A percentile compares a stretch with the other conserved stretches of the same genome.
phyloP scores from a whole-genome alignment of 2,888 invertebrate species.

The Chaitophorus viminalis region DNA sequence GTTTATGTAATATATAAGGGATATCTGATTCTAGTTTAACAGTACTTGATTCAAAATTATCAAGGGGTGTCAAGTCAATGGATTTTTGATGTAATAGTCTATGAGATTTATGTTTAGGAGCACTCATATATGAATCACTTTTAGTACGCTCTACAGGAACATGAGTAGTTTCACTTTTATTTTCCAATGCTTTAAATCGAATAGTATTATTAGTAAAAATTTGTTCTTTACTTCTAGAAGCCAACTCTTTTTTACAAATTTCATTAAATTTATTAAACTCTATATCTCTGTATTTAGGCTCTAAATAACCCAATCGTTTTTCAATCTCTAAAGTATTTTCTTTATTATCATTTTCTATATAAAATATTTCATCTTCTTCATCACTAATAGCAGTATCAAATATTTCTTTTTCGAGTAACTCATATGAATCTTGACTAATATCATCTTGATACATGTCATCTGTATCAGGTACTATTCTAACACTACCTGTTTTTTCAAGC shows the following conservation, averaged over 20 bases:
- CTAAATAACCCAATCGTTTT: slow-evolving; percentile 63
- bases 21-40: slow-evolving; percentile 79
- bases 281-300: slow-evolving; percentile 65
- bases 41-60: slow-evolving; percentile 73
- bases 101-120: slow-evolving; percentile 67
- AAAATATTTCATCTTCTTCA: slow-evolving; percentile 80
- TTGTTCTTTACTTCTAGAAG: slow-evolving; percentile 62
- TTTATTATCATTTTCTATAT: slow-evolving; percentile 76
- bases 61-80: slow-evolving; percentile 65
- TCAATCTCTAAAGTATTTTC: slow-evolving; percentile 64
- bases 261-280: slow-evolving; percentile 66
- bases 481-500: slow-evolving; percentile 71
- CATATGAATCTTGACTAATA: slow-evolving; percentile 88
- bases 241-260: slow-evolving; percentile 65
- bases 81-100: slow-evolving; percentile 69
- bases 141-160: slow-evolving; percentile 74
- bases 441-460: slow-evolving; percentile 78
- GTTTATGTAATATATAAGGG: slow-evolving; percentile 84
- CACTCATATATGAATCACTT: slow-evolving; percentile 82
- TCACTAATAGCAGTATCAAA: slow-evolving; percentile 74
- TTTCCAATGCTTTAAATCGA: slow-evolving; percentile 65
- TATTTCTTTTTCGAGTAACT: slow-evolving; percentile 77
- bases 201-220: slow-evolving; percentile 61
- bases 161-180: slow-evolving; percentile 66
- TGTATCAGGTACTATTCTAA: slow-evolving; percentile 65